Evolutionary conservation across 2,888 invertebrate genomes (phyloP), one percentile per base, ranked within the genome.

Genomic region (Diaprepes abbreviatus): DNA sequence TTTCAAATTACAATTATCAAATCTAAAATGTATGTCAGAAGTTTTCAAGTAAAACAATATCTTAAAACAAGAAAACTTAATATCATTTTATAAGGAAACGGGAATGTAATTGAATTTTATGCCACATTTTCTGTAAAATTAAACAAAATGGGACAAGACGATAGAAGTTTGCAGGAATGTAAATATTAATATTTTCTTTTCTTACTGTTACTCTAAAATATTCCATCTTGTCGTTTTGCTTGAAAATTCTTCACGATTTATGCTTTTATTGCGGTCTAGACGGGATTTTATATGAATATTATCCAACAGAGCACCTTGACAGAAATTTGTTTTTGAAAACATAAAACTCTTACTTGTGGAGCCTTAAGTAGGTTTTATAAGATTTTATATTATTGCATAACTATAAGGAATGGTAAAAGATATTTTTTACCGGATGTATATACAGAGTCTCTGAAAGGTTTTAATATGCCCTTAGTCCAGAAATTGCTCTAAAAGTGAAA

Each of bases 21-120:
- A 4, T 24, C 24, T 24, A 24, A 24, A 4, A 24, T 24, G 24
- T 24, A 24, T 5, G 3, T 24, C 24, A 24, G 24, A 24, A 24
- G 24, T 24, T 24, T 24, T 24, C 5, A 33, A 33, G 9, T 33
- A 33, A 6, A 33, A 33, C 33, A 33, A 33, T 64, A 64, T 66
- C 65, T 28, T 66, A 66, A 66, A 66, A 66, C 45, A 48, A 58
- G 24, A 45, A 66, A 66, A 66, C 45, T 58, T 55, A 36, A 66
- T 66, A 58, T 40, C 36, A 36, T 58, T 50, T 48, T 38, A 63
- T 72, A 66, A 70, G 55, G 69, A 70, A 73, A 70, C 73, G 57
- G 43, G 14, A 70, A 63, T 67, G 72, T 75, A 74, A 74, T 74
- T 75, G 69, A 73, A 74, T 73, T 73, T 68, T 7, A 66, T 73